A percentile compares a stretch with the other conserved stretches of the same genome.
Conservation (phyloP, 2,113 vertebrate species). For the Siphamia tubifer region DNA sequence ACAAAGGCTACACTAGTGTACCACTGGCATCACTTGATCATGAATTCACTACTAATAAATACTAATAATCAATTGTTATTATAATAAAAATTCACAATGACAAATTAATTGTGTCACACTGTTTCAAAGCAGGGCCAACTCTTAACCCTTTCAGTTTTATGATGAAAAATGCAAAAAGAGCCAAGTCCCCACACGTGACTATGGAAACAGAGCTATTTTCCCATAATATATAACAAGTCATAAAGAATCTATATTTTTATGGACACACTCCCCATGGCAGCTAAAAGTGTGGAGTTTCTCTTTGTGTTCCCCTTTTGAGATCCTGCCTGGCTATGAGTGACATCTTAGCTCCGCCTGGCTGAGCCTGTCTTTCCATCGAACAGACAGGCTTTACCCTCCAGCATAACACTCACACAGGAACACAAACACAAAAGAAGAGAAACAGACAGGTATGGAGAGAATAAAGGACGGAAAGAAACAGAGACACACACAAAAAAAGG, state of each 20-base stretch:
- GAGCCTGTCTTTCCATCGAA: slow-evolving; percentile 48
- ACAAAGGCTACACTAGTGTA: too few relatives aligned
- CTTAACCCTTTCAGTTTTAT: too few relatives aligned
- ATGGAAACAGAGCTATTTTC: not conserved
- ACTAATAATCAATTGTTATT: too few relatives aligned
- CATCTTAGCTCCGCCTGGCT: slow-evolving; percentile 65
- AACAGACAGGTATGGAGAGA: not conserved
- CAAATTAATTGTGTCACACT: too few relatives aligned
- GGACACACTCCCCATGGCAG: slow-evolving; percentile 16
- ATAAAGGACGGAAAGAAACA: not conserved
- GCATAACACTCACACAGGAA: not conserved
- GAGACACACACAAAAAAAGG: not conserved
- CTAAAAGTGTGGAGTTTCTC: slow-evolving; percentile 21
- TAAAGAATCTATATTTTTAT: slow-evolving; percentile 3
- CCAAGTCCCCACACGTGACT: not conserved
- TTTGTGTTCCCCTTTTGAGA: slow-evolving; percentile 47
- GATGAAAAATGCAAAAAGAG: too few relatives aligned
- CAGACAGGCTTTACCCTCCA: slow-evolving; percentile 42
- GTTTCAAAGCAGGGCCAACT: too few relatives aligned
- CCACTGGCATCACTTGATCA: too few relatives aligned
- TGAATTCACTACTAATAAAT: too few relatives aligned
- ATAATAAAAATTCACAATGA: too few relatives aligned
- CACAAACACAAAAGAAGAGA: not conserved
- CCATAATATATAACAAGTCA: not conserved
- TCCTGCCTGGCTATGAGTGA: slow-evolving; percentile 62